phyloP scores from a whole-genome alignment of 2,888 invertebrate species.

The Adelognathus sp. region DNA sequence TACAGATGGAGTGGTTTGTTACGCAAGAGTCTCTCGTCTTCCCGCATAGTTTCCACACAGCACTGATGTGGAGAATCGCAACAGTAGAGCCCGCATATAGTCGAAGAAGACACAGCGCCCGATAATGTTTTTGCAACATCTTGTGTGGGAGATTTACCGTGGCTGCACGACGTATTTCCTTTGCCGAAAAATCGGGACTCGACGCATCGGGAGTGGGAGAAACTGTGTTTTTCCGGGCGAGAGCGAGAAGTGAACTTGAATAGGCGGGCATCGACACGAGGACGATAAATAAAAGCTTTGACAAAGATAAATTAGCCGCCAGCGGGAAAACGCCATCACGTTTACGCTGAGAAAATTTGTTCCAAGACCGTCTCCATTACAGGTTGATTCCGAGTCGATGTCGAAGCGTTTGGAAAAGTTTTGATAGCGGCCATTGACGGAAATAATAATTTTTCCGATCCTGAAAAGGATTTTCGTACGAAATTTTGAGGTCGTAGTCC shows the following conservation, averaged over 20 bases:
- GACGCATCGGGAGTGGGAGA: conserved; percentile 7
- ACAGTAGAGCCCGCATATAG: neutral
- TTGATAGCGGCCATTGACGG: no score
- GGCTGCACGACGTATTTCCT: neutral
- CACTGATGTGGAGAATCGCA: no score
- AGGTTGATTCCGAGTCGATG: no score
- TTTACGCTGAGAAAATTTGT: neutral
- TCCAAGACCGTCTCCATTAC: neutral
- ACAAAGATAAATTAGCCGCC: conserved; percentile 69
- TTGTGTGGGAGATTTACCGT: neutral
- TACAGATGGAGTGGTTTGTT: neutral
- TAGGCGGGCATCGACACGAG: conserved; percentile 44
- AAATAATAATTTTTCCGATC: no score
- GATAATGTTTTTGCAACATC: neutral
- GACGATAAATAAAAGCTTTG: conserved; percentile 60
- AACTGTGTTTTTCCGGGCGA: conserved; percentile 42
- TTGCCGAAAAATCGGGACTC: neutral
- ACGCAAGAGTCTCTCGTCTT: neutral
- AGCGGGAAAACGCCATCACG: conserved; percentile 56
- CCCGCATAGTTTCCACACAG: neutral
- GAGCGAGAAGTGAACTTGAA: conserved; percentile 42
- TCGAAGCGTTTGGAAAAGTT: neutral
- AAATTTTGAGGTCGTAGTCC: no score
- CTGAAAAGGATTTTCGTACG: no score
- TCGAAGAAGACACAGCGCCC: neutral